These are phyloP conservation scores for Pygocentrus nattereri DNA, from an alignment of 2,797 vertebrate genomes.

Conservation along the genomic window DNA sequence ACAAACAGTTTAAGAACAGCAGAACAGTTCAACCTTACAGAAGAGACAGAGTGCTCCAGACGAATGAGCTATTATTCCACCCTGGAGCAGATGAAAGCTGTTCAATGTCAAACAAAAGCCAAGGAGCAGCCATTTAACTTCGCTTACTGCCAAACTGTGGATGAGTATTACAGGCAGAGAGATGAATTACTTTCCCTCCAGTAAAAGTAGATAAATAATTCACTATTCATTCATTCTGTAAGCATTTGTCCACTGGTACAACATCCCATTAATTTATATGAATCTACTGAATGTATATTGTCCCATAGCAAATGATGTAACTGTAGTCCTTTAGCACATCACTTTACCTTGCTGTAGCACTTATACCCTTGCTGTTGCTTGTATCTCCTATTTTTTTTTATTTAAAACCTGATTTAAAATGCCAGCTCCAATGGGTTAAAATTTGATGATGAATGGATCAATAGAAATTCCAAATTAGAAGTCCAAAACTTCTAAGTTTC, in stretches of 20 bases:
- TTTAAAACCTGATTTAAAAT: too few relatives aligned
- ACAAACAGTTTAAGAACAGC: neutral
- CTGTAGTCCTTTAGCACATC: neutral
- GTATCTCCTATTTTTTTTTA: too few relatives aligned
- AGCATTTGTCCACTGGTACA: neutral
- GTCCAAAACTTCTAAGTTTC: too few relatives aligned
- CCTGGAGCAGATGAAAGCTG: neutral
- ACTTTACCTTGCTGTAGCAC: too few relatives aligned
- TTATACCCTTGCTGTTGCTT: too few relatives aligned
- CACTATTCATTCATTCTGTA: slow-evolving; percentile 10
- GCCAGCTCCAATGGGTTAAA: too few relatives aligned
- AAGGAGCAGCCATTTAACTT: slow-evolving; percentile 15
- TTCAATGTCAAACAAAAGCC: slow-evolving; percentile 8
- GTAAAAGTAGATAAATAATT: slow-evolving; percentile 11
- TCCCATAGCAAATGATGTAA: neutral
- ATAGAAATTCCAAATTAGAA: too few relatives aligned
- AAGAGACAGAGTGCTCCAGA: neutral
- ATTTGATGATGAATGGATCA: too few relatives aligned
- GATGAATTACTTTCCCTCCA: neutral
- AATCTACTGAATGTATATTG: neutral
- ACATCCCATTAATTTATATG: neutral
- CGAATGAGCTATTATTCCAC: neutral
- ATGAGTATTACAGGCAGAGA: slow-evolving; percentile 11
- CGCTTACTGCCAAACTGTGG: neutral
- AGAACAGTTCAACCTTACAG: neutral